phyloP scores from a whole-genome alignment of 2,113 vertebrate species.

The Tiliqua scincoides region DNA sequence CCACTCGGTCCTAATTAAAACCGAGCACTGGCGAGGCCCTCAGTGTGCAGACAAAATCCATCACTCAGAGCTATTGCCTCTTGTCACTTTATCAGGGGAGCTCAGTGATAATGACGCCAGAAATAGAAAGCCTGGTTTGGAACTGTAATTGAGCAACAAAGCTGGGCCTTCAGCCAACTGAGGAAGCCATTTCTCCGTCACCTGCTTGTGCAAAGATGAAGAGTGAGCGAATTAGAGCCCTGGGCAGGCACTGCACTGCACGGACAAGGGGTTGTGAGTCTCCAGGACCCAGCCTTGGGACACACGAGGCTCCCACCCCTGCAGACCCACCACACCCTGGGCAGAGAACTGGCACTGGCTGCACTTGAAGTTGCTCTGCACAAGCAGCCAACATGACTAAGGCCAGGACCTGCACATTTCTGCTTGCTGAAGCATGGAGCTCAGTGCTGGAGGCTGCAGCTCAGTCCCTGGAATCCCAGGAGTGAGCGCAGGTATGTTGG shows the following conservation, averaged over 20 bases:
- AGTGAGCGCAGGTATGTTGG: no score
- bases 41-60: neutral
- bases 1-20: neutral
- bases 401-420: no score
- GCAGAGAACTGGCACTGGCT: no score
- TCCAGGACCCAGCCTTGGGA: no score
- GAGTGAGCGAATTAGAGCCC: no score
- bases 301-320: no score
- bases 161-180: neutral
- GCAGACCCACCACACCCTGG: no score
- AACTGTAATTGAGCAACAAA: neutral
- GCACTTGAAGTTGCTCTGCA: no score
- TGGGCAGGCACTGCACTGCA: no score
- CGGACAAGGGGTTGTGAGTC: no score
- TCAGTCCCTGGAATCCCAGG: neutral
- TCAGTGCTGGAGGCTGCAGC: neutral
- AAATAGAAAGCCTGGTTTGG: neutral
- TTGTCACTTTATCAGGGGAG: neutral
- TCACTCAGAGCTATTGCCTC: neutral
- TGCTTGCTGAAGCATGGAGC: neutral
- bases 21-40: neutral
- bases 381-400: no score
- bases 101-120: neutral
- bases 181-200: neutral
- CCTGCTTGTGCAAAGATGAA: neutral